Percentiles rank a stretch among this genome's conserved stretches.
These are phyloP conservation scores for Macrophya annulata DNA, from an alignment of 2,888 invertebrate genomes.

Conservation along the genomic window DNA sequence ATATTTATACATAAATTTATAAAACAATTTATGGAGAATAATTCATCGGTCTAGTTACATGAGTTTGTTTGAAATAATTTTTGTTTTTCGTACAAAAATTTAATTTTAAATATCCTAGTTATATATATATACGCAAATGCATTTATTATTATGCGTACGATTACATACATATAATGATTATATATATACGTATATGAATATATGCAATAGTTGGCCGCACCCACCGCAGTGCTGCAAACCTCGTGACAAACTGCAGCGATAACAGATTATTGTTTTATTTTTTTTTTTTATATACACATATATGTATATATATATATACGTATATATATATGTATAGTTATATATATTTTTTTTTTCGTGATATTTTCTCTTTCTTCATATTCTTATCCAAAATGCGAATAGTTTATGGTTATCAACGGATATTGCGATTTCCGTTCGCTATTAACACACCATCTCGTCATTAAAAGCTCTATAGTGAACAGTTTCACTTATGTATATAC, in stretches of 20 bases:
- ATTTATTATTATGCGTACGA: background rate
- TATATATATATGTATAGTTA: too few species aligned
- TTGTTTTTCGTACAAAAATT: background rate
- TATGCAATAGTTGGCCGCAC: background rate
- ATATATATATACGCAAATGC: too few species aligned
- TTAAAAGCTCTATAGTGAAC: background rate
- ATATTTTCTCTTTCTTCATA: constrained; percentile 63
- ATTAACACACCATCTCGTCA: constrained; percentile 8
- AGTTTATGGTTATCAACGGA: constrained; percentile 69
- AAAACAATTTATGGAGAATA: constrained; percentile 4
- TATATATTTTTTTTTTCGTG: constrained; percentile 57
- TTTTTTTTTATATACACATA: constrained; percentile 1
- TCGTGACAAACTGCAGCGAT: constrained; percentile 69
- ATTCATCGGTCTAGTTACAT: background rate
- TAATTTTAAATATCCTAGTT: background rate
- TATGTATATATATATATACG: too few species aligned
- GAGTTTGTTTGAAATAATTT: background rate
- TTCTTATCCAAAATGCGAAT: constrained; percentile 72
- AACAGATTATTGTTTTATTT: constrained; percentile 60
- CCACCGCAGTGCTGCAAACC: background rate
- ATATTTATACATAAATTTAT: background rate
- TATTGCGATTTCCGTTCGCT: constrained; percentile 50
- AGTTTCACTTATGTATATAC: background rate
- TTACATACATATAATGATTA: background rate
- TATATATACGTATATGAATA: background rate